Evolutionary conservation across 2,888 invertebrate genomes (phyloP).

Genomic region (Lepas anatifera): DNA sequence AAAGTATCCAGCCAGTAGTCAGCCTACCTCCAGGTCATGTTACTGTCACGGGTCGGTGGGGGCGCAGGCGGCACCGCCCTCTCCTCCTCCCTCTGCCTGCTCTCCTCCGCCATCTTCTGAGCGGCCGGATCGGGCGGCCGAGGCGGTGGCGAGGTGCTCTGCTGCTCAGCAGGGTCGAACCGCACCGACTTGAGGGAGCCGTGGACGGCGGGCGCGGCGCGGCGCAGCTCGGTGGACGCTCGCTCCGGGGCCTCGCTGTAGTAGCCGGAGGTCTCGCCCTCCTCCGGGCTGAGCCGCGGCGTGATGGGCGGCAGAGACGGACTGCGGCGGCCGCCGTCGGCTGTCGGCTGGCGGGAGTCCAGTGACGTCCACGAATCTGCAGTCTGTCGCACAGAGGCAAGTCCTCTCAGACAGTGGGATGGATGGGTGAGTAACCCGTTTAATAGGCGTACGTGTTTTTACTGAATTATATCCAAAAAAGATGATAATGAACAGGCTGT

Average conservation of each 20-base stretch:
- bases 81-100: not conserved
- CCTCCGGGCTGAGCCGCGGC: conserved; percentile 30
- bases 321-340: conserved; percentile 36
- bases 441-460: too few species aligned
- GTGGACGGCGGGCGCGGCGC: not conserved
- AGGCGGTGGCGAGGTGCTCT: not conserved
- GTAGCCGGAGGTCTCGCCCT: conserved; percentile 70
- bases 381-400: not conserved
- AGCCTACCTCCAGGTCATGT: not conserved
- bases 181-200: not conserved
- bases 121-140: not conserved
- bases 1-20: too few species aligned
- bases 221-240: not conserved
- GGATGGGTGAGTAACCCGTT: too few species aligned
- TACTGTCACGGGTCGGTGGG: not conserved
- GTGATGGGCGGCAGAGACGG: conserved; percentile 55
- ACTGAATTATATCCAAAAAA: too few species aligned
- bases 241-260: conserved; percentile 47
- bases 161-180: not conserved
- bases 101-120: not conserved
- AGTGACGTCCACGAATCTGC: not conserved
- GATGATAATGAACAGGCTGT: too few species aligned
- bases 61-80: not conserved
- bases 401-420: too few species aligned
- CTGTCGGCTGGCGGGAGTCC: not conserved